These are phyloP conservation scores for Nymphalis c-album DNA, from an alignment of 2,888 invertebrate species.

Conservation along the genomic window DNA sequence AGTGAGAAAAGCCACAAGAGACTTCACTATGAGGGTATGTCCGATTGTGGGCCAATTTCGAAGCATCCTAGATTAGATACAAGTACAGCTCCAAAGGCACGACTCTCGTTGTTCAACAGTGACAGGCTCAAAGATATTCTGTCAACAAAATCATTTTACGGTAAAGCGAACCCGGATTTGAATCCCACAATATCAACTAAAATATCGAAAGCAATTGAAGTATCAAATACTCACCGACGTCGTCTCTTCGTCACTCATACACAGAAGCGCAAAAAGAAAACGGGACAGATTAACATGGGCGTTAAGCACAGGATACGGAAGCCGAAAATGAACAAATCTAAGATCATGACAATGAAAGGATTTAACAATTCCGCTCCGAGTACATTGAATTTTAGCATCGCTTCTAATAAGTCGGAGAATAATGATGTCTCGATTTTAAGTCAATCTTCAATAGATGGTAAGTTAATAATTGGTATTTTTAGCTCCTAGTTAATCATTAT, in stretches of 20 bases:
- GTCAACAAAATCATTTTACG: conserved; percentile 80
- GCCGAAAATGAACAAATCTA: conserved; percentile 77
- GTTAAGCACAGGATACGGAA: conserved; percentile 84
- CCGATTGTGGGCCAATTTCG: conserved; percentile 58
- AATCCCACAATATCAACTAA: conserved; percentile 59
- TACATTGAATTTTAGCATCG: conserved; percentile 41
- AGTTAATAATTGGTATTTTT: conserved; percentile 39
- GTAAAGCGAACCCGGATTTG: conserved; percentile 71
- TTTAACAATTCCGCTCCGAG: conserved; percentile 40
- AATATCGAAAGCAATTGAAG: conserved; percentile 63
- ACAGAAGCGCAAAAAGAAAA: conserved; percentile 58
- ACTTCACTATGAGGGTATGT: conserved; percentile 61
- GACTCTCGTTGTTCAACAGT: conserved; percentile 70
- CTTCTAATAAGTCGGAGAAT: conserved; percentile 42
- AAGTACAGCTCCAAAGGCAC: conserved; percentile 66
- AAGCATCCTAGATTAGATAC: conserved; percentile 66
- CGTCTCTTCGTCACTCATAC: conserved; percentile 56
- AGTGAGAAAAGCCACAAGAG: conserved; percentile 70
- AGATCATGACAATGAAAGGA: conserved; percentile 43
- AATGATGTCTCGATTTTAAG: conserved; percentile 47
- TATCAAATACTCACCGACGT: conserved; percentile 49
- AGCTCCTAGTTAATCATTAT: background rate
- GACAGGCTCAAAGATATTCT: conserved; percentile 74
- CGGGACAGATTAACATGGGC: conserved; percentile 85
- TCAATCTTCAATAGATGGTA: conserved; percentile 62